Conservation (phyloP, 2,888 invertebrate genomes). For the Melitaea athalia region DNA sequence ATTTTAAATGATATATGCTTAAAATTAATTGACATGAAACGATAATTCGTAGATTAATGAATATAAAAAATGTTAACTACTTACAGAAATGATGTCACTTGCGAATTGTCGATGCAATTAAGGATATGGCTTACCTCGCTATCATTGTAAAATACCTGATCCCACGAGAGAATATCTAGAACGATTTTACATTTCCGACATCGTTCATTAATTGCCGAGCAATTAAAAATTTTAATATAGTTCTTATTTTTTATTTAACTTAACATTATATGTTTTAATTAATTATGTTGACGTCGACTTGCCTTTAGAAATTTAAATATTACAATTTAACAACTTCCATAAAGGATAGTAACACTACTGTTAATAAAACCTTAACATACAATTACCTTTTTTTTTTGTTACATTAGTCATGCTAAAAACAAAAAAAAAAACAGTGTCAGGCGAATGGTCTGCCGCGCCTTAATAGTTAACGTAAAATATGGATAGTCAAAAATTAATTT, state of each 20-base stretch:
- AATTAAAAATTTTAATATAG: neutral
- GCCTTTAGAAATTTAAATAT: too few species aligned
- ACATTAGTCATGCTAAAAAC: too few species aligned
- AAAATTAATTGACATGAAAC: neutral
- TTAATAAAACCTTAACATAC: too few species aligned
- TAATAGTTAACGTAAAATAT: too few species aligned
- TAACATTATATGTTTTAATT: too few species aligned
- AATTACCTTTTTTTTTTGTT: too few species aligned
- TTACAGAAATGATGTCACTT: neutral
- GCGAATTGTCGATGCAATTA: neutral
- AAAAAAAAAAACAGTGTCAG: too few species aligned
- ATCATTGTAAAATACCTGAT: neutral
- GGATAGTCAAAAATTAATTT: too few species aligned
- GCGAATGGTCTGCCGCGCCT: too few species aligned
- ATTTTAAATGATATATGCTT: neutral
- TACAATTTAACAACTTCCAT: too few species aligned
- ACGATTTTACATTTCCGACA: neutral
- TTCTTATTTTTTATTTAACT: neutral
- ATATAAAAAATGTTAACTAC: neutral
- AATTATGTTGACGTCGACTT: too few species aligned
- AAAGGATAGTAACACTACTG: too few species aligned
- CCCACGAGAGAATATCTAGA: neutral
- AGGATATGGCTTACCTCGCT: neutral
- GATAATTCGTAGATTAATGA: neutral
- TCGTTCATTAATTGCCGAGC: neutral